These are phyloP conservation scores for Apteryx owenii DNA, from an alignment of 2,113 vertebrate genomes.

Conservation along the genomic window DNA sequence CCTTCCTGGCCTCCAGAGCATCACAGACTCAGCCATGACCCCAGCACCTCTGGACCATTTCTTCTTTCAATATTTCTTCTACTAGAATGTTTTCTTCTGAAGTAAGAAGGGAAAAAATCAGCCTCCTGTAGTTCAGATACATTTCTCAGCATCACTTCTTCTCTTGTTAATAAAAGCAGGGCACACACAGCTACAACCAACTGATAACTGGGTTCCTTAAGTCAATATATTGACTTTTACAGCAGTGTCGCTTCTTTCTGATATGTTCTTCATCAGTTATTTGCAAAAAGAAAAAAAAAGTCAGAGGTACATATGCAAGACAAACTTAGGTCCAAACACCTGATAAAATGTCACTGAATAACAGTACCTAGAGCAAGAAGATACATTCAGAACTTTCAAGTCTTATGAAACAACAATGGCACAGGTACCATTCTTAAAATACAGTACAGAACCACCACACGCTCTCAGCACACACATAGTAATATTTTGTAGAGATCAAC, in stretches of 20 bases:
- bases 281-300: not conserved
- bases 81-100: not conserved
- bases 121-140: not conserved
- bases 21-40: not conserved
- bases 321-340: not conserved
- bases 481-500: not conserved
- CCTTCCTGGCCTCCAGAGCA: not conserved
- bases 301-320: not conserved
- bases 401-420: not conserved
- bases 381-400: not conserved
- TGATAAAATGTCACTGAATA: not conserved
- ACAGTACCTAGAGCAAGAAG: not conserved
- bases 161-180: not conserved
- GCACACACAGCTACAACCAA: not conserved
- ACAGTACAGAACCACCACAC: not conserved
- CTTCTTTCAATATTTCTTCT: not conserved
- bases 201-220: not conserved
- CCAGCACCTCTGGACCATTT: not conserved
- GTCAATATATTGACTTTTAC: not conserved
- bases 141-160: not conserved
- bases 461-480: accelerated
- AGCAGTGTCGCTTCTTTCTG: not conserved
- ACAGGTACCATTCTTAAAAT: not conserved
- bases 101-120: not conserved
- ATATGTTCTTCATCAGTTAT: not conserved